Evolutionary conservation across 2,888 invertebrate species (phyloP), one percentile per base, ranked within the genome.

Genomic region (Parnassius orleans): DNA sequence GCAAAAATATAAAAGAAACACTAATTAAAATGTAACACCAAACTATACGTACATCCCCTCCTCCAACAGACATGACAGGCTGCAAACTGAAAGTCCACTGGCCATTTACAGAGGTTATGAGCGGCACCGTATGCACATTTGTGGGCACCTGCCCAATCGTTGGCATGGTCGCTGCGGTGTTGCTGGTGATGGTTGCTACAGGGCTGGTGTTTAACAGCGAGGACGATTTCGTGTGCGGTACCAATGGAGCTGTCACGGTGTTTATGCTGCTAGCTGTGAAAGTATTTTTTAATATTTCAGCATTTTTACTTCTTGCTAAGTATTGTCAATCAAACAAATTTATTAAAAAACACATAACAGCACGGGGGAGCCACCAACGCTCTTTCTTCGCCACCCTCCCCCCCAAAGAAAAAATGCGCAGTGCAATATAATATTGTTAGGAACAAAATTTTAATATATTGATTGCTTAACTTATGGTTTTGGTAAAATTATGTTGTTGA

Each of bases 11-110:
- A 59, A 42, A 56, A 33, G 2, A 42, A 61, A 59, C n/a, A 46
- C 19, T 14, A 56, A 61, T 10, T 14, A 52, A 43, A 48, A 54
- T 50, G 41, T 43, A 44, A 19, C 43, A 56, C 3, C 11, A 15
- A 52, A 55, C 11, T 50, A 62, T 63, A 81, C 88, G 83, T 52
- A 89, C 89, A 68, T 90, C 87, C 10, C 83, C 68, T 11, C 81
- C 81, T 0, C 90, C 90, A 1, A 91, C 88, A 0, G 90, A 89
- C 88, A 90, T 87, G 55, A 90, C 79, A 0, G 91, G 90, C 69
- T 90, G 90, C 60, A 90, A 71, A 65, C 90, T 88, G 72, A 90
- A 86, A 68, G 87, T 88, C 90, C 90, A 90, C 68, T 91, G 90
- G 10, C 91, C 91, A 51, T 91, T 91, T 63, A 91, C 84, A 0